Base-by-base conservation (phyloP, 2,113 vertebrate genomes). In the Mixornis gularis region DNA sequence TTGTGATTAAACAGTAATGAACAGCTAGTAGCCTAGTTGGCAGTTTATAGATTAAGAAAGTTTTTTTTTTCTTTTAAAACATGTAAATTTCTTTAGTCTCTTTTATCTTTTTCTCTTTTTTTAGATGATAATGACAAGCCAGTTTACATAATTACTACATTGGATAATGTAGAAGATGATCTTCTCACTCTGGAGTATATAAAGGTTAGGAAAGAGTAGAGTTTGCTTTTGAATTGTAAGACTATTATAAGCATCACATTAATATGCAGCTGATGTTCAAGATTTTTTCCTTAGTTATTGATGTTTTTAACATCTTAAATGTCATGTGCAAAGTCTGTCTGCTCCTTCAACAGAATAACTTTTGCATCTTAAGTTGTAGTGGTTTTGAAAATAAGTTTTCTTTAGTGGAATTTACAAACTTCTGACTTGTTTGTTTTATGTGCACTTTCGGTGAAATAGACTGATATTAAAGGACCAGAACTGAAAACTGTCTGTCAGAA, bases 111-210 rank as follows among this genome's bases (percentile, higher is more conserved):
- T 7, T 93, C 51, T 82, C 51, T 82, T 32, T 93, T 53, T 84
- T n/a, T 66, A 99, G 99, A 99, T 97, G 97, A 97, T 94, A 98
- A 99, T 90, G 96, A 97, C 32, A 98, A 98, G 59, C 98, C 98
- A 71, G 97, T 99, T 97, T 98, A 99, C 91, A 97, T 99, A 85
- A 93, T 99, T 96, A 99, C 99, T 80, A 99, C 99, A 49, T 32
- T 99, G 90, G 99, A 99, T 97, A 99, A 99, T 92, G 97, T 96
- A 18, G 98, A 98, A 94, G 98, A 98, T 55, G 99, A 99, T 95
- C 97, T 99, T 52, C 98, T 99, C 46, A 98, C 97, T 12, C 65
- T 99, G 92, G 98, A 99, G 46, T 99, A 99, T 74, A 91, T 97
- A 73, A 99, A 98, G 98, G 99, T 99, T 97, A 92, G 89, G 43